phyloP scores from a whole-genome alignment of 2,797 vertebrate species.

The Paedocypris micromegethes region DNA sequence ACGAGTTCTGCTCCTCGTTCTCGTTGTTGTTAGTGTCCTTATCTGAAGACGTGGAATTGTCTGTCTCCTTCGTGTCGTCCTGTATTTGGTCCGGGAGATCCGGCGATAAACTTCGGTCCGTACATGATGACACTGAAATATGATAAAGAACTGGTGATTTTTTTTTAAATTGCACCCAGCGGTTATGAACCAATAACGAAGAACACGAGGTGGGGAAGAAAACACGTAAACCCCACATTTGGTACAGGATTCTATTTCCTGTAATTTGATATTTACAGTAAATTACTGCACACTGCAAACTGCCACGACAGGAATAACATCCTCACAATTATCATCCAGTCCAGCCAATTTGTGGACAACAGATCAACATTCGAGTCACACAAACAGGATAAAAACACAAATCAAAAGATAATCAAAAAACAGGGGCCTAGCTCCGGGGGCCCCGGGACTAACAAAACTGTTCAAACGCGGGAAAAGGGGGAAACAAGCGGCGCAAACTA shows the following conservation, averaged over 20 bases:
- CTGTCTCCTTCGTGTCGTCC: slow-evolving; percentile 92
- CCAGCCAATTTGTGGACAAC: no score
- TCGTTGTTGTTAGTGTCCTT: slow-evolving; percentile 94
- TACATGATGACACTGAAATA: slow-evolving; percentile 89
- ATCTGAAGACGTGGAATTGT: slow-evolving; percentile 93
- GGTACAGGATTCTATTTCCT: no score
- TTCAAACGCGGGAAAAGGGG: not conserved
- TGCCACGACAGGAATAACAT: no score
- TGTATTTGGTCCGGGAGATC: slow-evolving; percentile 87
- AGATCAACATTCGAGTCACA: no score
- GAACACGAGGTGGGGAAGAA: no score
- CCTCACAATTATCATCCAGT: no score
- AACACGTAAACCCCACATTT: no score
- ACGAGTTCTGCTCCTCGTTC: slow-evolving; percentile 92
- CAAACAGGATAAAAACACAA: not conserved
- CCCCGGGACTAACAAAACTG: not conserved
- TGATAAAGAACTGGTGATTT: slow-evolving; percentile 17
- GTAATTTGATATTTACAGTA: no score
- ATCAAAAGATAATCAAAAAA: not conserved
- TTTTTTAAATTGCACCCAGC: no score
- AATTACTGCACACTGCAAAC: no score
- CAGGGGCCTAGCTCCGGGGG: not conserved
- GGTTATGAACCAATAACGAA: no score
- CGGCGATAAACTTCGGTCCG: slow-evolving; percentile 93
- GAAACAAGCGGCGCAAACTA: slow-evolving; percentile 39